Evolutionary conservation across 2,797 vertebrate genomes (phyloP), one percentile per base, ranked within the genome.

Genomic region (Myotis findleyi): DNA sequence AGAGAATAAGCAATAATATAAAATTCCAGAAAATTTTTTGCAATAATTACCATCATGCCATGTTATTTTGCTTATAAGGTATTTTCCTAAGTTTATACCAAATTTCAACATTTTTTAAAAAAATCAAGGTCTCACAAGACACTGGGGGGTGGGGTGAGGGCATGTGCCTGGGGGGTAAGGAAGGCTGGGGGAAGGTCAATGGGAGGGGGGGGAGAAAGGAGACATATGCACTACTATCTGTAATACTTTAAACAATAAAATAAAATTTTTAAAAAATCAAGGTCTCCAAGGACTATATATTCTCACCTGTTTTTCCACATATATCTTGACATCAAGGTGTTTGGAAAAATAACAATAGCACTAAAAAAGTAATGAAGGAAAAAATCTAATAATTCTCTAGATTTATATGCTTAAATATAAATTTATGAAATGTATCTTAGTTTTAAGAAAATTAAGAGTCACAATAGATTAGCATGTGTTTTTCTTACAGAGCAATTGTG

Each of bases 61-160:
- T 77, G 10, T 77, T 86, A 76, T 86, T 89, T 82, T 59, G 2
- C 6, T 47, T 72, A 44, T 20, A 14, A 3, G 12, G 3, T 41
- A n/a, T 68, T 86, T 88, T 91, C 71, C 55, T 80, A 91, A 64
- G 9, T 87, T 82, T 75, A 53, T 93, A 33, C 0, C 14, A 90
- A 77, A 77, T 33, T 62, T 77, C 2, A 84, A 79, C 86, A 23
- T 83, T 57, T 41, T 83, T 64, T 11, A 0, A 91, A 91, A 91
- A 94, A 89, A 33, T 41, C 25, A 87, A 83, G 71, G 5, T 79
- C 20, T 83, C 41, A 44, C 44, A 44, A 44, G 44, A 44, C 44
- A 44, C 44, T 44, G 44, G 44, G 44, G 44, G 44, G 44, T 11
- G 11, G 44, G 44, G 44, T 44, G 44, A 44, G 44, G 44, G 2